Evolutionary conservation across 2,113 vertebrate species (phyloP).

Genomic region (Donacobius atricapilla): DNA sequence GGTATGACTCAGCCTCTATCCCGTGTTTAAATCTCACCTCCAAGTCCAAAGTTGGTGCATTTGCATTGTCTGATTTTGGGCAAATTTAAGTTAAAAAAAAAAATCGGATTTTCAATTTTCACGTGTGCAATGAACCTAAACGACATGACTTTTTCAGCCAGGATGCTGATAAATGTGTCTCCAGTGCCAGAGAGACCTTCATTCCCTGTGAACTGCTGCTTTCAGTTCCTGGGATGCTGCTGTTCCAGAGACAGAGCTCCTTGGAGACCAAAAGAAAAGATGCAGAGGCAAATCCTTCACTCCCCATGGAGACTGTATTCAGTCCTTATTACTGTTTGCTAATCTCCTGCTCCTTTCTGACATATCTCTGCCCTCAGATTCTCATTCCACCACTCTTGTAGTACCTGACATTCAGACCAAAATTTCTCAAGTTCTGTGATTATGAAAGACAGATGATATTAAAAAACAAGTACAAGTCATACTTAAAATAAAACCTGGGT

Average conservation of each 20-base stretch:
- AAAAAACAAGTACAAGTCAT: not conserved
- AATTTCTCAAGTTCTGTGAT: not conserved
- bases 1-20: not conserved
- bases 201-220: conserved; percentile 34
- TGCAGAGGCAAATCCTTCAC: conserved; percentile 15
- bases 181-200: conserved; percentile 9
- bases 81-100: not conserved
- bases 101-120: not conserved
- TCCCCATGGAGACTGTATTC: conserved; percentile 31
- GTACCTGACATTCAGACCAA: not conserved
- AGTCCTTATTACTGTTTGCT: not conserved
- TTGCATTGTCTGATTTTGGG: not conserved
- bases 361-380: not conserved
- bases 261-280: conserved; percentile 57
- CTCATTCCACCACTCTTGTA: not conserved
- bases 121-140: not conserved
- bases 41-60: not conserved
- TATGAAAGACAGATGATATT: not conserved
- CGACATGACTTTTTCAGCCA: not conserved
- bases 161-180: conserved; percentile 20
- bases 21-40: not conserved
- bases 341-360: not conserved
- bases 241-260: conserved; percentile 47
- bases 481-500: not conserved
- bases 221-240: conserved; percentile 50